A percentile compares a stretch with the other conserved stretches of the same genome.
phyloP scores from a whole-genome alignment of 2,113 vertebrate genomes.

The Suncus etruscus region DNA sequence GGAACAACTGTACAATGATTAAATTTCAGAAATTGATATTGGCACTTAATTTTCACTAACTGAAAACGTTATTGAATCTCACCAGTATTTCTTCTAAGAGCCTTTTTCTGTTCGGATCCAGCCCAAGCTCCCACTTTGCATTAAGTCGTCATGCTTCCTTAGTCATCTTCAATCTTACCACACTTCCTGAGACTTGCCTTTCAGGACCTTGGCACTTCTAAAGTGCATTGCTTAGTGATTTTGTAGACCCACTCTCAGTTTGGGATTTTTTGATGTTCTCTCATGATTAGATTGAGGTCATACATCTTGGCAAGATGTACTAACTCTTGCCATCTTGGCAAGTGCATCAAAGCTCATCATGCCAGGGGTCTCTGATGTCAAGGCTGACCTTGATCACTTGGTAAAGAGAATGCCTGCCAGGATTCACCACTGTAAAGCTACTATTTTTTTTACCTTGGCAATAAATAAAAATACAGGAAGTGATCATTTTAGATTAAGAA shows the following conservation, averaged over 20 bases:
- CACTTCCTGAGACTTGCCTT: neutral
- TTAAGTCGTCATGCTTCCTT: neutral
- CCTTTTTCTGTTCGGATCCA: neutral
- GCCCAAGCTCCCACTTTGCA: neutral
- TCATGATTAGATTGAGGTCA: neutral
- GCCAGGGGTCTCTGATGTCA: neutral
- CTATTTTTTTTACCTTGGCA: neutral
- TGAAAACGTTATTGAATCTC: neutral
- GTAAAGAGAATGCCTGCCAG: neutral
- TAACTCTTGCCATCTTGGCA: neutral
- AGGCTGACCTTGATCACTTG: neutral
- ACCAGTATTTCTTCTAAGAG: neutral
- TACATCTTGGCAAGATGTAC: neutral
- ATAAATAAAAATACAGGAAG: neutral
- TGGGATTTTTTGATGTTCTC: neutral
- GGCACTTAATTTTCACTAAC: constrained; percentile 22
- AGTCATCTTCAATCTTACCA: neutral
- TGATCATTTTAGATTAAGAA: neutral
- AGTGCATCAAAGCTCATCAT: neutral
- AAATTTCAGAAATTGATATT: neutral
- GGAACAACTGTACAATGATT: neutral
- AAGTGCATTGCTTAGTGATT: neutral
- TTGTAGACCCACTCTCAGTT: neutral
- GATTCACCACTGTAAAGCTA: neutral
- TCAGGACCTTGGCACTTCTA: neutral